Evolutionary conservation across 1,140 invertebrate genomes (phyloP), one percentile per base, ranked within the genome.

Genomic region (Camponotus pennsylvanicus): DNA sequence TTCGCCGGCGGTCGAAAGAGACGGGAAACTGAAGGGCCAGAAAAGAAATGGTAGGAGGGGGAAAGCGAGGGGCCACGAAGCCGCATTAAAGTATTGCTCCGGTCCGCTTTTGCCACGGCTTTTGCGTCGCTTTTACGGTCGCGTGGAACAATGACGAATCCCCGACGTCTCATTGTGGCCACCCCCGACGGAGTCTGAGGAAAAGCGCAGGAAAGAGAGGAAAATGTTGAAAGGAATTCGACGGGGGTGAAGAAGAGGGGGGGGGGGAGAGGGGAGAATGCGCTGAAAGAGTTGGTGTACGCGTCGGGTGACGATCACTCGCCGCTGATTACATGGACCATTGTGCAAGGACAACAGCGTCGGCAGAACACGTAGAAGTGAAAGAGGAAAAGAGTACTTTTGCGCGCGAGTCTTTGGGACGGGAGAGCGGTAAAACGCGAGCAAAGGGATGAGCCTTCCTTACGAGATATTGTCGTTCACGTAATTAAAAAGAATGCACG

Each of bases 301-400:
- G 49, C 88, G 59, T 82, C 76, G 87, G 79, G 89, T 90, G 88
- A 92, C 91, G 90, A 90, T 92, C 89, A 92, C 91, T 92, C 91
- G 89, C 89, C 89, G 89, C 89, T 92, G 91, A 92, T 92, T 92
- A 92, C 91, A 92, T 87, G 91, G 91, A 79, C 91, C 91, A 92
- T 92, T 92, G 89, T 92, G 89, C 91, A 92, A 92, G 86, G 84
- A 92, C 91, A 92, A 92, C 91, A 79, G 69, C 52, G 55, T 55
- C 73, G 59, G 75, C 52, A 70, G 27, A 27, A 27, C n/a, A 83
- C 42, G 71, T 64, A 61, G 40, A 77, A 76, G 64, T 86, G 88
- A 88, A 89, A 69, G 52, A 77, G 49, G 37, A 42, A 57, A 57
- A 66, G 49, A 57, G 21, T 71, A 71, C 78, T 80, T 70, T 80